These are phyloP conservation scores for Heliconius congener DNA, from an alignment of 1,140 invertebrate species.

Conservation along the genomic window DNA sequence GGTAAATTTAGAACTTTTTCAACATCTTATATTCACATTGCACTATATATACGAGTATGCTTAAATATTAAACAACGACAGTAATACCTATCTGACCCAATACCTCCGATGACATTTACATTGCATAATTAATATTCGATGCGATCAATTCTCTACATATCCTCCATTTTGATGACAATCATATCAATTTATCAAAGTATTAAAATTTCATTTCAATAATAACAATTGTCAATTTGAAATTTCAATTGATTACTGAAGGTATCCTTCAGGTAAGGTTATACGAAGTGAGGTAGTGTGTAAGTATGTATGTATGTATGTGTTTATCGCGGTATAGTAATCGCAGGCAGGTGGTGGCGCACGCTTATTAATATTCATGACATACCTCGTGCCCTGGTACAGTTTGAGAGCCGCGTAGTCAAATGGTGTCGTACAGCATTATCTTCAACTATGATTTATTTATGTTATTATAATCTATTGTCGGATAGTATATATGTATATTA, in stretches of 20 bases:
- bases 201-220: slow-evolving; percentile 13
- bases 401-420: slow-evolving; percentile 39
- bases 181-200: slow-evolving; percentile 20
- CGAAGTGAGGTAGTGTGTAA: slow-evolving; percentile 16
- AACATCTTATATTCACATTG: neutral
- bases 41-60: neutral
- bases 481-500: neutral
- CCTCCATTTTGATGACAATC: slow-evolving; percentile 26
- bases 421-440: slow-evolving; percentile 39
- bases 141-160: slow-evolving; percentile 17
- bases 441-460: slow-evolving; percentile 26
- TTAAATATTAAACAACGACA: neutral
- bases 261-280: neutral
- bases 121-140: slow-evolving; percentile 21
- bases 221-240: slow-evolving; percentile 14
- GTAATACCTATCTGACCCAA: slow-evolving; percentile 16
- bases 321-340: slow-evolving; percentile 48
- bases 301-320: slow-evolving; percentile 16
- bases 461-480: neutral
- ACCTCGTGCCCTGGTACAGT: slow-evolving; percentile 45
- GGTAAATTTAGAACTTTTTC: neutral
- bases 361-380: slow-evolving; percentile 74
- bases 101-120: slow-evolving; percentile 21
- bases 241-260: slow-evolving; percentile 2
- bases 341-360: slow-evolving; percentile 50